phyloP scores from a whole-genome alignment of 2,113 vertebrate genomes.

The Lophochroa leadbeateri region DNA sequence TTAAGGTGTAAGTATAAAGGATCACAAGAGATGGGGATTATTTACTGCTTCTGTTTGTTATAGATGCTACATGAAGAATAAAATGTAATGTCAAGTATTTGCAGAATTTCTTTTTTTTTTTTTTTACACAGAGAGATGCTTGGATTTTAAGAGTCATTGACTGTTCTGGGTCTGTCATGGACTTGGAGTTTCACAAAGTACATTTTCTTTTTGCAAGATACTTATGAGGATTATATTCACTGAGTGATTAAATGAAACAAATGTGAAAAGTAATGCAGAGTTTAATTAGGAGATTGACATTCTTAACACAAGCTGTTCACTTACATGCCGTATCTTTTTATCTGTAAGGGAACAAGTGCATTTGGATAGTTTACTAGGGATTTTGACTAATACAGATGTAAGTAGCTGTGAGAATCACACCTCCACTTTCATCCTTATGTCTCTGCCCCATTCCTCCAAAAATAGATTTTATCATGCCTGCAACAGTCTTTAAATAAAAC shows the following conservation, averaged over 20 bases:
- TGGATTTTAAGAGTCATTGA: neutral
- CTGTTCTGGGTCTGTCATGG: neutral
- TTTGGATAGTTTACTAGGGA: neutral
- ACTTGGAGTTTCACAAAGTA: neutral
- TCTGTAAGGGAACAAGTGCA: neutral
- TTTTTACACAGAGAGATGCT: neutral
- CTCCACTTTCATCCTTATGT: neutral
- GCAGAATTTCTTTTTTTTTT: neutral
- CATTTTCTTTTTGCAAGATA: neutral
- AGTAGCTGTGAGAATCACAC: neutral
- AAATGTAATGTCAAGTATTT: neutral
- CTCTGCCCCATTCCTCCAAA: neutral
- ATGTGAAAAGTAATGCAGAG: neutral
- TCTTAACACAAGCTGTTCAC: neutral
- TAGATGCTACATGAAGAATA: neutral
- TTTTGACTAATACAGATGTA: constrained; percentile 19
- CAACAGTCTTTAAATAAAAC: neutral
- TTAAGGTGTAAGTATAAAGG: neutral
- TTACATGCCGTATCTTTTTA: neutral
- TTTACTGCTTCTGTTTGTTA: neutral
- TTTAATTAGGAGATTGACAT: neutral
- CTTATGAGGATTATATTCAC: neutral
- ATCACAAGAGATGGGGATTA: neutral
- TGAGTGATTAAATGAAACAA: neutral
- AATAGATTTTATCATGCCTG: neutral